Evolutionary conservation across 2,113 vertebrate species (phyloP), one percentile per base, ranked within the genome.

Genomic region (Carassius carassius): DNA sequence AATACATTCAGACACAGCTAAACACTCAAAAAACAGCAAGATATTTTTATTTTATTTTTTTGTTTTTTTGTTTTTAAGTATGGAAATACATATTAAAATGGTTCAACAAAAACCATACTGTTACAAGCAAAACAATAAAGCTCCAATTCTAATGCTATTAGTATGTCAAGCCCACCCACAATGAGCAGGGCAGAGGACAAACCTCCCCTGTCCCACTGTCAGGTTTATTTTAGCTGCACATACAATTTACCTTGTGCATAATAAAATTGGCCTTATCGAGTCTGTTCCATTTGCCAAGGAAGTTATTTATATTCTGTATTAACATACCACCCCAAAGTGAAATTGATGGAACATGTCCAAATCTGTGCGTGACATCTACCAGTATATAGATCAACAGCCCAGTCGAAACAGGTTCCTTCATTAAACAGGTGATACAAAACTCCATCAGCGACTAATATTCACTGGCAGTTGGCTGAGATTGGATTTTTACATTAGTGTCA

Each of bases 401-500:
- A 89, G 89, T 91, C 90, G 65, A 86, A 86, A 89, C 88, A 87
- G 92, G 85, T 85, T 85, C 89, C 92, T 93, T 93, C 91, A 92
- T 94, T 93, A 92, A 89, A 87, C 89, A 81, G 90, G 88, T 92
- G 92, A 92, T 91, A 91, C 91, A 90, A 91, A 91, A 93, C 91
- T 93, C 91, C 87, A 90, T 92, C 90, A 89, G 62, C 81, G 80
- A 89, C 73, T 89, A 87, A 90, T 91, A 90, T 92, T 90, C 92
- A 85, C 89, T 76, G 91, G 90, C 91, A 93, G 92, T 93, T 92
- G 89, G 75, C 84, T 87, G 87, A 94, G 94, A 94, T 93, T 93
- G 92, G 92, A 94, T 93, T 93, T 84, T 92, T 91, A 91, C 93
- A 94, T 92, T 94, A 94, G 93, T 94, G 94, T 93, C 94, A 94